Conservation (phyloP, 2,888 invertebrate species). For the Ophion ventricosus region DNA sequence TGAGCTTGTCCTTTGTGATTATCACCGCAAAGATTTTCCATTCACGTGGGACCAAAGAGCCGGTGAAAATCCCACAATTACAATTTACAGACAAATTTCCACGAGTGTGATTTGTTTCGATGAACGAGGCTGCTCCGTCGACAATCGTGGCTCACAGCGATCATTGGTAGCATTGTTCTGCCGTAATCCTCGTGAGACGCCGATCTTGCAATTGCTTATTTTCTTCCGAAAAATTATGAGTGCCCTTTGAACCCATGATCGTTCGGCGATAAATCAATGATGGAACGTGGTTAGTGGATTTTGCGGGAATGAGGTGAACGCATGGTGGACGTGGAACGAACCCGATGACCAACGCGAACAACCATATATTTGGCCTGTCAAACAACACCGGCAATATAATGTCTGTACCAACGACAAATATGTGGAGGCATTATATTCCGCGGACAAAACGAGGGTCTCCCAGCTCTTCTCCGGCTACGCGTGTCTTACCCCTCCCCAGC, state of each 20-base stretch:
- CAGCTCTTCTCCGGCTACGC: slow-evolving; percentile 16
- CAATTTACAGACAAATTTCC: not conserved
- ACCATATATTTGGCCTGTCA: slow-evolving; percentile 55
- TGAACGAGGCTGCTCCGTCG: not conserved
- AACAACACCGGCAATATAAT: slow-evolving; percentile 56
- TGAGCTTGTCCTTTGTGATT: slow-evolving; percentile 45
- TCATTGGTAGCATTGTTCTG: slow-evolving; percentile 26
- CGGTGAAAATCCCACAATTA: slow-evolving; percentile 7
- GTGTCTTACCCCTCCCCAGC: not conserved
- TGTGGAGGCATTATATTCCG: slow-evolving; percentile 66
- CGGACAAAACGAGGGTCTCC: slow-evolving; percentile 61
- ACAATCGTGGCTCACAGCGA: slow-evolving; percentile 1
- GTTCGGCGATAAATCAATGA: slow-evolving; percentile 52
- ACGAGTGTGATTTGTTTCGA: not conserved
- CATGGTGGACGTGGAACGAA: slow-evolving; percentile 33
- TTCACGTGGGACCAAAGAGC: slow-evolving; percentile 13
- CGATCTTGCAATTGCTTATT: slow-evolving; percentile 27
- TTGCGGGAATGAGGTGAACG: slow-evolving; percentile 28
- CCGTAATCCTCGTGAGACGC: slow-evolving; percentile 60
- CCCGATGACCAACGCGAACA: slow-evolving; percentile 38
- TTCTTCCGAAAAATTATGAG: slow-evolving; percentile 31
- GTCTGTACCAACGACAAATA: slow-evolving; percentile 66
- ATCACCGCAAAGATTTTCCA: slow-evolving; percentile 1
- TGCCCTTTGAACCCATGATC: not conserved
- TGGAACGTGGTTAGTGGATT: slow-evolving; percentile 27